Percentiles rank a stretch among this genome's conserved stretches.
phyloP scores from a whole-genome alignment of 2,888 invertebrate species.

The Apamea anceps region DNA sequence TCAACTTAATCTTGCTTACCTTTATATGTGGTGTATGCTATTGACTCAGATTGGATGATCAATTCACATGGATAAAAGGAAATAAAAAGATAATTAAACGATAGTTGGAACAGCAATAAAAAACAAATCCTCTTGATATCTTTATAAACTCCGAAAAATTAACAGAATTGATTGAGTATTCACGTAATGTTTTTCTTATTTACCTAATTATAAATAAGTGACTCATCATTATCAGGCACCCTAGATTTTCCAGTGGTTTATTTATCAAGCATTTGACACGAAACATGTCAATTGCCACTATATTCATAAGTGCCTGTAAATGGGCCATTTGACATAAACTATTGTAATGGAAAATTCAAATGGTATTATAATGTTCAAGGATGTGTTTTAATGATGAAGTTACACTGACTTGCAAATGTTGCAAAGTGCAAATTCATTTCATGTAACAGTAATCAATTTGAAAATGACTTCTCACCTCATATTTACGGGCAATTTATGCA shows the following conservation, averaged over 20 bases:
- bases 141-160: not conserved
- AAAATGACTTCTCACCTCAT: not conserved
- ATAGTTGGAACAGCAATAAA: not conserved
- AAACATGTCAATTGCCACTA: not conserved
- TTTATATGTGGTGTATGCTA: not conserved
- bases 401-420: constrained; percentile 13
- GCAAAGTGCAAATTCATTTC: constrained; percentile 10
- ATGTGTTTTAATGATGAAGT: not conserved
- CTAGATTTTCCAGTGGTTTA: not conserved
- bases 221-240: not conserved
- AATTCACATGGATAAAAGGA: not conserved
- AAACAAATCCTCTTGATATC: not conserved
- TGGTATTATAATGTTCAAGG: constrained; percentile 19
- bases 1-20: not conserved
- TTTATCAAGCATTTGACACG: not conserved
- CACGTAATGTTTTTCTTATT: not conserved
- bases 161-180: not conserved
- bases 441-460: constrained; percentile 7
- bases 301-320: constrained; percentile 5
- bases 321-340: not conserved
- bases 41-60: not conserved
- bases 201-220: not conserved
- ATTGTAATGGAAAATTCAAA: constrained; percentile 7
- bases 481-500: not conserved
- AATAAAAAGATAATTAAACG: too few relatives aligned